A percentile compares a stretch with the other conserved stretches of the same genome.
These are phyloP conservation scores for Pantherophis vulpinus DNA, from an alignment of 2,797 vertebrate genomes.

Conservation along the genomic window DNA sequence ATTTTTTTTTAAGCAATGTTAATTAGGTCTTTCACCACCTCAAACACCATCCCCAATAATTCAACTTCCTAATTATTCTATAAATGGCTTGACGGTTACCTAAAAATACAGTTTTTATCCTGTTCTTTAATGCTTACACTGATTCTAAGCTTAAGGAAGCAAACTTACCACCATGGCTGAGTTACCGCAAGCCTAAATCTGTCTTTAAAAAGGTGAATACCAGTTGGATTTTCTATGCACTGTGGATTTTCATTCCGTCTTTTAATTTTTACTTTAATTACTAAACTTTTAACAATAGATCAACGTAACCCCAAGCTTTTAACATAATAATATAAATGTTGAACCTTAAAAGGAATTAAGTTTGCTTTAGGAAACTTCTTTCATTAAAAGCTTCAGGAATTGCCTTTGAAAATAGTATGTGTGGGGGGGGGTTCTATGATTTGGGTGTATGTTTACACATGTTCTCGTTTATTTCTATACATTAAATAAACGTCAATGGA, in stretches of 20 bases:
- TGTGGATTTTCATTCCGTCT: constrained; percentile 62
- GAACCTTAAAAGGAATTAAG: constrained; percentile 34
- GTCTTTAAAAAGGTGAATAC: constrained; percentile 58
- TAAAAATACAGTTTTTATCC: constrained; percentile 53
- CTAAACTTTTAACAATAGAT: constrained; percentile 68
- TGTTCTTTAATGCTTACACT: constrained; percentile 49
- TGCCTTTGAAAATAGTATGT: constrained; percentile 10
- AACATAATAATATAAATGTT: constrained; percentile 56
- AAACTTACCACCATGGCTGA: background rate
- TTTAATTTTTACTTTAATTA: constrained; percentile 62
- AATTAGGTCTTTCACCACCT: constrained; percentile 25
- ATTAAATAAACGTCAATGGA: background rate
- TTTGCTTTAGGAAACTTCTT: constrained; percentile 33
- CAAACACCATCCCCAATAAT: constrained; percentile 36
- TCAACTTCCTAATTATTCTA: constrained; percentile 44
- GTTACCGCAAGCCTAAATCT: background rate
- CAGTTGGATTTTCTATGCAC: constrained; percentile 69
- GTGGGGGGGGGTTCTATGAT: background rate
- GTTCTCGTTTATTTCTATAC: background rate
- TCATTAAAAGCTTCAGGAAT: constrained; percentile 51
- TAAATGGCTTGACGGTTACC: constrained; percentile 44
- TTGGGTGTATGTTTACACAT: background rate
- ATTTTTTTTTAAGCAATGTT: background rate
- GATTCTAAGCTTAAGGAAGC: constrained; percentile 48
- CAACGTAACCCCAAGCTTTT: constrained; percentile 55